phyloP scores from a whole-genome alignment of 2,113 vertebrate species.

The Cromileptes altivelis region DNA sequence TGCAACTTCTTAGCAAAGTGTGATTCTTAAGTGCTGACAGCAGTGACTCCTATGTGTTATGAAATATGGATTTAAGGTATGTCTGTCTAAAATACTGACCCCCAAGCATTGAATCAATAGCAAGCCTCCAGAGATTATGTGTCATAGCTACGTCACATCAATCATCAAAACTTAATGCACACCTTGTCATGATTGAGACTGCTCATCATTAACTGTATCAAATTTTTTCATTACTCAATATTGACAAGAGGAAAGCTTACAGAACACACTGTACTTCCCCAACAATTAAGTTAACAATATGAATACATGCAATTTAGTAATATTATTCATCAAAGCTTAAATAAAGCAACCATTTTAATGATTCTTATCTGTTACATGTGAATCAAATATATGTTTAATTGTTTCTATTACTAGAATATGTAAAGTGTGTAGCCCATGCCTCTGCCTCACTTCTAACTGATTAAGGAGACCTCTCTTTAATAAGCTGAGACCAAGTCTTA shows the following conservation, averaged over 20 bases:
- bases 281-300: neutral
- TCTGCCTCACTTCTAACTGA: neutral
- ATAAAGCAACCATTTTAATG: neutral
- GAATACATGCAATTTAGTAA: neutral
- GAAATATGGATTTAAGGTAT: neutral
- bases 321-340: neutral
- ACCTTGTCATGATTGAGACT: neutral
- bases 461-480: too few species aligned
- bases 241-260: neutral
- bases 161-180: neutral
- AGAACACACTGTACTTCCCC: neutral
- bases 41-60: too few species aligned
- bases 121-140: neutral
- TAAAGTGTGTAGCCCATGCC: neutral
- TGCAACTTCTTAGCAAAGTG: neutral
- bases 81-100: neutral
- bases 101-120: neutral
- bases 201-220: neutral
- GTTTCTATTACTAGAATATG: neutral
- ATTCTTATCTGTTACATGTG: neutral
- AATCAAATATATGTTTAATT: neutral
- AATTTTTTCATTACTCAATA: neutral
- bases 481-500: neutral
- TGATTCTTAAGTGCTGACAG: neutral
- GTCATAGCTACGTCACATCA: neutral